Base-by-base conservation (phyloP, 2,888 invertebrate species). In the Pharmacophagus antenor region DNA sequence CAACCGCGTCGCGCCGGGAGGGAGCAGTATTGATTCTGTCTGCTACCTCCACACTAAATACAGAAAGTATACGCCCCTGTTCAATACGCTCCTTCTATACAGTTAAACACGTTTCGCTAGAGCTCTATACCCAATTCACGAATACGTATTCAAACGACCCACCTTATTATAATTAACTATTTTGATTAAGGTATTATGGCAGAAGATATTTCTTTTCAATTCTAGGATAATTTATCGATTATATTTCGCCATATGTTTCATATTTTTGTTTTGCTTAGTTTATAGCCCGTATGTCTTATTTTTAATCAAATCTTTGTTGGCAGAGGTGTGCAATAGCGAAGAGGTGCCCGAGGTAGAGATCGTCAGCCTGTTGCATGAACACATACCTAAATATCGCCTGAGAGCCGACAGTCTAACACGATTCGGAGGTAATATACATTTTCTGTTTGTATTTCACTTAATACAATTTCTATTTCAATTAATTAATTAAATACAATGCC, bases 261-360 rank as follows among this genome's bases (percentile, higher is more conserved):
- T 22, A 25, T 27, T 17, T 44, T 46, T 27, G 25, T 46, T 31
- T 54, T 20, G 22, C 20, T 21, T 56, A 48, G 18, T 20, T 17
- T 1, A 12, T 27, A 8, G 6, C 7, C 15, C 15, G 31, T 31
- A 0, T 31, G 2, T 31, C 3, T 31, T 0, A 10, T 10, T 8
- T 3, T 2, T 31, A 31, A 27, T 25, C 50, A 61, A 58, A 74
- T 74, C 62, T 79, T 86, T 85, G 84, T 82, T 72, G 67, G 64
- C 93, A 98, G 98, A 98, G 92, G 93, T 98, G 92, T 97, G 97
- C 93, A 96, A 95, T 92, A 95, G 95, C 87, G 97, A 95, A 84
- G 95, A 97, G 88, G 93, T 97, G 87, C 96, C 97, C 66, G 98
- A 98, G 93, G 97, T 98, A 77, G 98, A 98, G 92, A 97, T 98